These are phyloP conservation scores for Salarias fasciatus DNA, from an alignment of 2,797 vertebrate genomes.

Conservation along the genomic window DNA sequence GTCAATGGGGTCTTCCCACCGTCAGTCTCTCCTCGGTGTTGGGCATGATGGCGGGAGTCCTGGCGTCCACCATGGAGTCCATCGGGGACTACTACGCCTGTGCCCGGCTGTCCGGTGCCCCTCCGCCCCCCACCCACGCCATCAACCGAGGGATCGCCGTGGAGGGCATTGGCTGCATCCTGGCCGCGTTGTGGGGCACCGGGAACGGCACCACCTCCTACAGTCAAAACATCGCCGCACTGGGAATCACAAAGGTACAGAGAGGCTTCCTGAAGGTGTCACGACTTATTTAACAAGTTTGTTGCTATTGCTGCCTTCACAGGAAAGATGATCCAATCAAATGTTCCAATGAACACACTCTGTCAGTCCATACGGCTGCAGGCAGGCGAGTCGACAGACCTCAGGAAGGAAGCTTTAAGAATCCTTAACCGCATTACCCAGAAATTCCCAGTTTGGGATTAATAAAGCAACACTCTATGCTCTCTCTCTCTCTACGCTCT, in stretches of 20 bases:
- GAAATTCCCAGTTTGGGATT: no score
- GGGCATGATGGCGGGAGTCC: slow-evolving; percentile 84
- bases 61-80: slow-evolving; percentile 86
- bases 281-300: no score
- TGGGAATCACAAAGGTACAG: slow-evolving; percentile 86
- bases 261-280: no score
- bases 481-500: no score
- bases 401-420: no score
- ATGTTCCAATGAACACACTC: no score
- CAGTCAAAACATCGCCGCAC: slow-evolving; percentile 86
- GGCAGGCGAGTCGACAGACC: no score
- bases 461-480: no score
- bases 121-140: slow-evolving; percentile 84
- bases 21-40: slow-evolving; percentile 84
- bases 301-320: no score
- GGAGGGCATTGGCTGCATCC: slow-evolving; percentile 85
- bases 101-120: slow-evolving; percentile 83
- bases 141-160: slow-evolving; percentile 86
- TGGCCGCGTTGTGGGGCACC: slow-evolving; percentile 85
- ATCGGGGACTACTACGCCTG: slow-evolving; percentile 87
- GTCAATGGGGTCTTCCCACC: slow-evolving; percentile 86
- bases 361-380: no score
- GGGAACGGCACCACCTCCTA: slow-evolving; percentile 87
- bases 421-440: no score
- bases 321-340: no score